Conservation (phyloP, 2,888 invertebrate species). For the Abrostola triplasia region DNA sequence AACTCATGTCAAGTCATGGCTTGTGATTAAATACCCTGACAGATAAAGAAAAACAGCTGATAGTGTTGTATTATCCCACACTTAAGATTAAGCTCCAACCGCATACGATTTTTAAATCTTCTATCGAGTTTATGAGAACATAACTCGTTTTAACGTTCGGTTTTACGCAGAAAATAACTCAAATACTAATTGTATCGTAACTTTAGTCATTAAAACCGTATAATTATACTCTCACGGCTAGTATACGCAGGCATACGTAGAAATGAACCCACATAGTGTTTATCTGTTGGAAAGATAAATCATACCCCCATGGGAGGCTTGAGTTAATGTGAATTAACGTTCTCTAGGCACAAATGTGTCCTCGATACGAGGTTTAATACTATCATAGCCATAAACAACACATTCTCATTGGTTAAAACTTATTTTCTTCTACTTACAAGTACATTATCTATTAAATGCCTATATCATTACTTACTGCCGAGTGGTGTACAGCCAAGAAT, state of each 20-base stretch:
- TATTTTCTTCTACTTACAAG: neutral
- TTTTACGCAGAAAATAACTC: no score
- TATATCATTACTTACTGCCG: no score
- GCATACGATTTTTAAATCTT: no score
- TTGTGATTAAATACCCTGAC: no score
- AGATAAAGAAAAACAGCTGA: no score
- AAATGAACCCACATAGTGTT: slow-evolving; percentile 15
- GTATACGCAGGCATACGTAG: slow-evolving; percentile 5
- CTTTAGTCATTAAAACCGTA: slow-evolving; percentile 12
- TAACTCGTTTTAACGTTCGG: no score
- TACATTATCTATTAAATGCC: no score
- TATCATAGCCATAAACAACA: slow-evolving; percentile 6
- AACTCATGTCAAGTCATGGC: no score
- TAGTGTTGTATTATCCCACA: no score
- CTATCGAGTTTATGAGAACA: no score
- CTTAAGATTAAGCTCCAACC: no score
- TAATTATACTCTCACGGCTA: slow-evolving; percentile 9
- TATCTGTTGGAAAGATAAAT: slow-evolving; percentile 40
- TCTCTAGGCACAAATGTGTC: slow-evolving; percentile 33
- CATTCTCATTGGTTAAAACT: slow-evolving; percentile 2
- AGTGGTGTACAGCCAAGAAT: no score
- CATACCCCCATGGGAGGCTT: slow-evolving; percentile 33
- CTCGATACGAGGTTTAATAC: slow-evolving; percentile 33
- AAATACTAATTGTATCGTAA: neutral
- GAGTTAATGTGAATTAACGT: slow-evolving; percentile 39